A percentile compares a stretch with the other conserved stretches of the same genome.
Evolutionary conservation across 1,140 invertebrate genomes (phyloP).

Genomic region (Drosophila jambulina): DNA sequence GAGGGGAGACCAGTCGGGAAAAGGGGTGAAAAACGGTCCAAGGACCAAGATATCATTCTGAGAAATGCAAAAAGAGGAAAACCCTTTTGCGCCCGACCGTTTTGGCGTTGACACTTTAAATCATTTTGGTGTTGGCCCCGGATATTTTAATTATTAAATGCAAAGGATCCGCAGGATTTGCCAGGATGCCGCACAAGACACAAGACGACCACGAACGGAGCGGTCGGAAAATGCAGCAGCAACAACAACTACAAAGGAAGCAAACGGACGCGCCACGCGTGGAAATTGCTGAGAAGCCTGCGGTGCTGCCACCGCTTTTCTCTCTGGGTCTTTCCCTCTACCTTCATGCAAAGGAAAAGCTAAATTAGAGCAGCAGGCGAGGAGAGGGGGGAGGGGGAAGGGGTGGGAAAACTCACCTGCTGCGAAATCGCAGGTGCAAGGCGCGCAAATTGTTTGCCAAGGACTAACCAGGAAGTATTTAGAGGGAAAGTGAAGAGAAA

Average conservation of each 20-base stretch:
- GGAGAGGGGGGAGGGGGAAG: not conserved
- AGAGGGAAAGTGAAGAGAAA: conserved; percentile 25
- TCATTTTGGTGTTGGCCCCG: conserved; percentile 72
- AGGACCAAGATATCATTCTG: conserved; percentile 28
- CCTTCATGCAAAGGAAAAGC: conserved; percentile 53
- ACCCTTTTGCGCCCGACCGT: conserved; percentile 17
- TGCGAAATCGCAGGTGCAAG: conserved; percentile 15
- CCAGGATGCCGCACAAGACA: conserved; percentile 26
- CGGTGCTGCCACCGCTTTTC: conserved; percentile 32
- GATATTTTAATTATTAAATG: conserved; percentile 85
- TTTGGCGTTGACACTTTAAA: conserved; percentile 78
- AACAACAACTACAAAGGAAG: conserved; percentile 25
- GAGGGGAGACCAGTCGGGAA: not conserved
- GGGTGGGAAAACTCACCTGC: conserved; percentile 26
- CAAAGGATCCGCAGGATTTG: conserved; percentile 41
- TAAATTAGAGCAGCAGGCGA: conserved; percentile 65
- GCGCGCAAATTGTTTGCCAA: conserved; percentile 57
- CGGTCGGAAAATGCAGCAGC: conserved; percentile 26
- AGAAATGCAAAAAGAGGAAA: not conserved
- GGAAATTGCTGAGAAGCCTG: conserved; percentile 68
- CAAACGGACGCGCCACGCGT: conserved; percentile 68
- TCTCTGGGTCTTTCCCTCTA: conserved; percentile 4
- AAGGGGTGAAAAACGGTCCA: not conserved
- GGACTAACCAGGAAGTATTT: conserved; percentile 72
- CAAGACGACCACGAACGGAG: conserved; percentile 5